Evolutionary conservation across 2,888 invertebrate genomes (phyloP).

Genomic region (Orchestes rusci): DNA sequence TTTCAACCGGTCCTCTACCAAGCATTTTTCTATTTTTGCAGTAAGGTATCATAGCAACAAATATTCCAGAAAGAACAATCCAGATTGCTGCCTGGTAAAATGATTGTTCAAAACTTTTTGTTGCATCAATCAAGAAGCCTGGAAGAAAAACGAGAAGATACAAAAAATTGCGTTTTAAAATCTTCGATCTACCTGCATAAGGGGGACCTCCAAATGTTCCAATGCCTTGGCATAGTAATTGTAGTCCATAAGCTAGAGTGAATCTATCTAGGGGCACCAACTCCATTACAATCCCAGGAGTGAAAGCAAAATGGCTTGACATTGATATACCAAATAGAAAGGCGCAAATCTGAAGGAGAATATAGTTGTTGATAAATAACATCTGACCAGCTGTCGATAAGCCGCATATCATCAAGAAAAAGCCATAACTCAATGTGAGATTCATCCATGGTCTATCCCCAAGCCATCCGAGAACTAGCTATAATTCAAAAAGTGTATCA

Average conservation of each 20-base stretch:
- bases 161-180: no score
- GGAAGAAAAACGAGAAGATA: slow-evolving; percentile 16
- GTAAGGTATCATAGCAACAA: slow-evolving; percentile 59
- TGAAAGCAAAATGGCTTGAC: slow-evolving; percentile 86
- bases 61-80: slow-evolving; percentile 70
- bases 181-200: slow-evolving; percentile 60
- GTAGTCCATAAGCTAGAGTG: slow-evolving; percentile 86
- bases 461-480: slow-evolving; percentile 80
- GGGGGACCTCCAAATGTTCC: slow-evolving; percentile 91
- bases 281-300: slow-evolving; percentile 83
- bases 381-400: slow-evolving; percentile 55
- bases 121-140: slow-evolving; percentile 58
- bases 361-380: slow-evolving; percentile 39
- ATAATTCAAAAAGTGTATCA: background rate
- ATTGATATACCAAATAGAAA: slow-evolving; percentile 82
- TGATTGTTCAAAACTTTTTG: slow-evolving; percentile 66
- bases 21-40: slow-evolving; percentile 59
- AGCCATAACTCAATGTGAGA: slow-evolving; percentile 74
- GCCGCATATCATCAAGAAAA: slow-evolving; percentile 65
- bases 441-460: slow-evolving; percentile 72
- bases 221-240: slow-evolving; percentile 83
- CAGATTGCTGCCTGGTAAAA: slow-evolving; percentile 77
- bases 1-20: slow-evolving; percentile 48
- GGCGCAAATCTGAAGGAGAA: slow-evolving; percentile 40
- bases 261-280: slow-evolving; percentile 85